These are phyloP conservation scores for Nilaparvata lugens DNA, from an alignment of 1,140 invertebrate genomes.

Conservation along the genomic window DNA sequence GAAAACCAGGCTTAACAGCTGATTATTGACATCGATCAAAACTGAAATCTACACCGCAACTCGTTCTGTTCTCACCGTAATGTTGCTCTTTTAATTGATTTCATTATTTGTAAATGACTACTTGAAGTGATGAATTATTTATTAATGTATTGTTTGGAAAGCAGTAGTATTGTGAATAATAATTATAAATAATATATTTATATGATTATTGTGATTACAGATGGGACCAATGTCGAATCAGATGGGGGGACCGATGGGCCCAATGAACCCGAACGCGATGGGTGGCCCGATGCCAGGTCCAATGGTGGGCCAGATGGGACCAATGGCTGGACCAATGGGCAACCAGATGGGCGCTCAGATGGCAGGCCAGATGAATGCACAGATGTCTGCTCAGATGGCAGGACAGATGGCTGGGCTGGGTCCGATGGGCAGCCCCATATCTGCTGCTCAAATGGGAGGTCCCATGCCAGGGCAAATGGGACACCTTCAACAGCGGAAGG, in stretches of 20 bases:
- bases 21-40: too few species aligned
- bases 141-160: constrained; percentile 15
- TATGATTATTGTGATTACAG: constrained; percentile 33
- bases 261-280: constrained; percentile 27
- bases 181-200: too few species aligned
- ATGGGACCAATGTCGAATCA: constrained; percentile 37
- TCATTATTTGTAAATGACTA: neutral
- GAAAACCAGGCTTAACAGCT: too few species aligned
- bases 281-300: constrained; percentile 25
- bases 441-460: constrained; percentile 36
- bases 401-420: constrained; percentile 35
- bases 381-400: constrained; percentile 35
- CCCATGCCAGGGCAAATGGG: constrained; percentile 32
- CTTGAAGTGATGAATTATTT: neutral
- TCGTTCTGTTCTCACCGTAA: too few species aligned
- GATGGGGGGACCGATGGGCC: constrained; percentile 17
- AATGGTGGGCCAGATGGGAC: constrained; percentile 18
- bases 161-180: too few species aligned
- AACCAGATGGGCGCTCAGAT: constrained; percentile 30
- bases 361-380: constrained; percentile 17
- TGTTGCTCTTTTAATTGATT: too few species aligned
- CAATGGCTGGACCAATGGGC: constrained; percentile 28
- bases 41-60: neutral
- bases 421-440: constrained; percentile 26
- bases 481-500: constrained; percentile 33